Percentiles rank a stretch among this genome's conserved stretches.
Conservation (phyloP, 2,888 invertebrate species). For the Physocephala rufipes region DNA sequence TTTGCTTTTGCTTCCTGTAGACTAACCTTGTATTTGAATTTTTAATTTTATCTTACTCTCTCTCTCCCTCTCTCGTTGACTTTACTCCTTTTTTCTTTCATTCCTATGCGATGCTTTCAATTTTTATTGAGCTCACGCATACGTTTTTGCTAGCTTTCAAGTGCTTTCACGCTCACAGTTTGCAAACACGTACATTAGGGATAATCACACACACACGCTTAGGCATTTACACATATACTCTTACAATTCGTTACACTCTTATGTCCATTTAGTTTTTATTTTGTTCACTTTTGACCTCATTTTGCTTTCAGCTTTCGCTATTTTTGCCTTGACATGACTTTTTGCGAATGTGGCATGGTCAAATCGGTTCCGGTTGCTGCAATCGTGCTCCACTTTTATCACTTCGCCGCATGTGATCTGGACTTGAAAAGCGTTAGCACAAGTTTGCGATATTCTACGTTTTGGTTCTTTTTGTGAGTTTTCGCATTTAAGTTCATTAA, state of each 20-base stretch:
- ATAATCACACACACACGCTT: background rate
- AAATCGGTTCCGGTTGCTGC: background rate
- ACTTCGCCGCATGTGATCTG: background rate
- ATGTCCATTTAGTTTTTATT: no score
- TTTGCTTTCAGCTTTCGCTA: background rate
- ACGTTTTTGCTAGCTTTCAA: background rate
- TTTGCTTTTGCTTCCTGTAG: no score
- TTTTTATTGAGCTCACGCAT: constrained; percentile 11
- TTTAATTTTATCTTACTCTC: no score
- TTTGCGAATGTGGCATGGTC: background rate
- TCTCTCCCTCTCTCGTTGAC: no score
- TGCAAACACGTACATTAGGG: background rate
- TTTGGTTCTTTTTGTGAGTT: constrained; percentile 4
- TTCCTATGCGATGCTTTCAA: background rate
- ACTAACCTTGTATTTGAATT: no score
- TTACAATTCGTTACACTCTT: background rate
- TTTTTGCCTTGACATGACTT: background rate
- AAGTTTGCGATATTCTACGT: background rate
- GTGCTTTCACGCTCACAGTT: background rate
- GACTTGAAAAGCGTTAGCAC: background rate
- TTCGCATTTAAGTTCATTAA: constrained; percentile 26
- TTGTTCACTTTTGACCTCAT: background rate
- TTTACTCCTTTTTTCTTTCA: background rate
- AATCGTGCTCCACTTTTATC: no score
- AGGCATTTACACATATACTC: background rate